A percentile compares a stretch with the other conserved stretches of the same genome.
phyloP scores from a whole-genome alignment of 2,113 vertebrate species.

The Corythaixoides concolor region DNA sequence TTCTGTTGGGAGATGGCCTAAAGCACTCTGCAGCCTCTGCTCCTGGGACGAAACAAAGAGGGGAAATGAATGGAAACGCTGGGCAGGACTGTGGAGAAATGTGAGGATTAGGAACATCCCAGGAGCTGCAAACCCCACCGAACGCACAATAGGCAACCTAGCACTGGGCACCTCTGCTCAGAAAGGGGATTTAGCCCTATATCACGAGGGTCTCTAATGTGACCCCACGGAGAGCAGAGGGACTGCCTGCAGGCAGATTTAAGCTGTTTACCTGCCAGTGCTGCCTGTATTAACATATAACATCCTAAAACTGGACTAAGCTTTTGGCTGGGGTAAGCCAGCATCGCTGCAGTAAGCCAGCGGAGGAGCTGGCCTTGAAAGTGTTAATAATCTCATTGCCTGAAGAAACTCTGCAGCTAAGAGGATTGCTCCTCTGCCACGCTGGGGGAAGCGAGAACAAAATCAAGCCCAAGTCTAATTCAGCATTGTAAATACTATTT shows the following conservation, averaged over 20 bases:
- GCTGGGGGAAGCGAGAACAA: neutral
- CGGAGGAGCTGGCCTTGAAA: neutral
- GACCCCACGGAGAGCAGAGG: neutral
- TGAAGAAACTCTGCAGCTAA: neutral
- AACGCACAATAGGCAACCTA: fast-evolving
- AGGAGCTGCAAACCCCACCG: neutral
- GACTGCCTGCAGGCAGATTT: neutral
- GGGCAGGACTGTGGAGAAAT: neutral
- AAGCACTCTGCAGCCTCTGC: slow-evolving; percentile 31
- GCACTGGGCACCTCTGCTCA: neutral
- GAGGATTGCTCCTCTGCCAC: neutral
- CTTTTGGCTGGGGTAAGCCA: neutral
- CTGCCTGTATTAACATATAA: neutral
- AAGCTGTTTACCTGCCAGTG: neutral
- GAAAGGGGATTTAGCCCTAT: neutral
- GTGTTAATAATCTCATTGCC: slow-evolving; percentile 3
- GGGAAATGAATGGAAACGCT: neutral
- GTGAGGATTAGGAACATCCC: neutral
- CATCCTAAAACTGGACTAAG: neutral
- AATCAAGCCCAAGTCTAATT: neutral
- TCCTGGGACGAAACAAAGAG: neutral
- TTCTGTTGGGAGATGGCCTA: slow-evolving; percentile 7
- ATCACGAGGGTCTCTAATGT: neutral
- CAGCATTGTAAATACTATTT: neutral
- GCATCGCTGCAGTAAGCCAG: neutral